Evolutionary conservation across 2,888 invertebrate genomes (phyloP), one percentile per base, ranked within the genome.

Genomic region (Lycia hirtaria): DNA sequence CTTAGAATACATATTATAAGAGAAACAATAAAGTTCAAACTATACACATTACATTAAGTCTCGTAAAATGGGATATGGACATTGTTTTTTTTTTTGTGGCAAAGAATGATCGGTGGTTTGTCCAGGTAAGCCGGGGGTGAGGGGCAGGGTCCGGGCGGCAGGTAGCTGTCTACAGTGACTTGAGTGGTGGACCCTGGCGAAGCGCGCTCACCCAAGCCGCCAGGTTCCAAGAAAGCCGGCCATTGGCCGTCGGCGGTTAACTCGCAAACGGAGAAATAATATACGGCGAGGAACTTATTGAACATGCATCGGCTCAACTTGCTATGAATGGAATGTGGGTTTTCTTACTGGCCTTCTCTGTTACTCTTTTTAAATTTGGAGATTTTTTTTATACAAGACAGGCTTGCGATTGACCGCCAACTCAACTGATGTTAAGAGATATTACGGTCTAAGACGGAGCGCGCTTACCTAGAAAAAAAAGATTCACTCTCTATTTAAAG

Each of bases 151-250:
- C 62, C 59, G 62, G 59, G 64, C 71, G 75, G 74, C 78, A 81
- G 83, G 78, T 81, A 84, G 65, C 43, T 52, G 56, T 62, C 65
- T 47, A 17, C 12, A 47, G 72, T 65, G 72, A 69, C 67, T 70
- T 65, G 68, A 68, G 58, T 61, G 57, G 56, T 32, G 14, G 30
- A 38, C 56, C 56, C 71, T 69, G 71, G 71, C 72, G 71, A 73
- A 77, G 71, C 75, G 79, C 75, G 72, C 75, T 80, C 72, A 75
- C 76, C 75, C 65, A 71, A 56, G 64, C 54, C 61, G 28, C 20
- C 38, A 33, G 62, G 71, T 84, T 85, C 83, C 73, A 68, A 83
- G 85, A 86, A 85, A 64, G 33, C 66, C 64, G 66, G 50, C 69
- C 67, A 62, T 56, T 65, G 61, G 65, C 67, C 40, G 35, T 26